These are phyloP conservation scores for Andrena trimmerana DNA, from an alignment of 2,888 invertebrate genomes.

Conservation along the genomic window DNA sequence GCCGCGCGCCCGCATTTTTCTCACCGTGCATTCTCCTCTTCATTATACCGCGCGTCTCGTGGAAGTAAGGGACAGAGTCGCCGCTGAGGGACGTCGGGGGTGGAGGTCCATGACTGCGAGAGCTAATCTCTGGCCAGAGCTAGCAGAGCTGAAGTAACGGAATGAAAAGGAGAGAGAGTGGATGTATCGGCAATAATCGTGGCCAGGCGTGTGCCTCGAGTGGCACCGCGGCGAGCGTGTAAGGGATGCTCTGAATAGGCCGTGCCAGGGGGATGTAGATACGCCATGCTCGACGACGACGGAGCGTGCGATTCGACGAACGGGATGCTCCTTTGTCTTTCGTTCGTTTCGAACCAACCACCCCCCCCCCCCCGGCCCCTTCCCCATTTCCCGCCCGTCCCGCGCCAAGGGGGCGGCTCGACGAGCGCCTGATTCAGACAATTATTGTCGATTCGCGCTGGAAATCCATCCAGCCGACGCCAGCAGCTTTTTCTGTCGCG, in stretches of 20 bases:
- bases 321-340: constrained; percentile 84
- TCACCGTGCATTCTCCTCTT: constrained; percentile 1
- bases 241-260: constrained; percentile 74
- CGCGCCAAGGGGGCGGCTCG: constrained; percentile 50
- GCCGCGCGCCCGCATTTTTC: constrained; percentile 31
- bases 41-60: constrained; percentile 14
- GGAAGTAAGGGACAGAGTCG: neutral
- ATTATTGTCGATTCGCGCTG: constrained; percentile 80
- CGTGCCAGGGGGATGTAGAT: constrained; percentile 82
- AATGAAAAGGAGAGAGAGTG: constrained; percentile 79
- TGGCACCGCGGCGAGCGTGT: constrained; percentile 54
- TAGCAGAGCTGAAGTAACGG: constrained; percentile 68
- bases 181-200: constrained; percentile 83
- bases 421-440: constrained; percentile 75
- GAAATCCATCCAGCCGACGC: constrained; percentile 79
- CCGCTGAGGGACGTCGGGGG: neutral
- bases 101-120: constrained; percentile 8
- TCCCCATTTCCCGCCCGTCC: constrained; percentile 41
- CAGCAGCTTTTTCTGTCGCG: constrained; percentile 74
- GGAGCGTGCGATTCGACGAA: constrained; percentile 81
- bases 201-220: constrained; percentile 60
- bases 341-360: constrained; percentile 75
- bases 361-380: constrained; percentile 29
- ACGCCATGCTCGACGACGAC: constrained; percentile 82
- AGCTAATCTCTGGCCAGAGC: constrained; percentile 64